Evolutionary conservation across 1,140 invertebrate genomes (phyloP).

Genomic region (Drosophila subobscura): DNA sequence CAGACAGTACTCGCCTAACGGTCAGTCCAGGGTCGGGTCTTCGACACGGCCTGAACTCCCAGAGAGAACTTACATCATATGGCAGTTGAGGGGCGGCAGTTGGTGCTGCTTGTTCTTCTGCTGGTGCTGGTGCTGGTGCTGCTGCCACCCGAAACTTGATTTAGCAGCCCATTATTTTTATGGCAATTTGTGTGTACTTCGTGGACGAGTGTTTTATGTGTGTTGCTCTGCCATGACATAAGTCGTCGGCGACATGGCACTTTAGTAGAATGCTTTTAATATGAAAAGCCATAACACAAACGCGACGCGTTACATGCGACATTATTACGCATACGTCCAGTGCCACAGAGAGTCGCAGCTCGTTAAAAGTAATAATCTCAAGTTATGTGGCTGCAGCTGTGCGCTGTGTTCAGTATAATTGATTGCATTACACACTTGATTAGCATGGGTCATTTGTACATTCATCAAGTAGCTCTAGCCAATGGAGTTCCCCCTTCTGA

Average conservation of each 20-base stretch:
- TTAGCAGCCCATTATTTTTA: conserved; percentile 51
- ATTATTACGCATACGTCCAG: conserved; percentile 52
- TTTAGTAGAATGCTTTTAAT: conserved; percentile 71
- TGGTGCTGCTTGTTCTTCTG: conserved; percentile 47
- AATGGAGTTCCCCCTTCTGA: too few relatives aligned
- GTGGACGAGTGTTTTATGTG: conserved; percentile 37
- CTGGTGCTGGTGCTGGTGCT: too few relatives aligned
- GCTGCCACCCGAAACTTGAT: conserved; percentile 53
- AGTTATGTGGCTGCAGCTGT: conserved; percentile 48
- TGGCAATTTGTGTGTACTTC: conserved; percentile 43
- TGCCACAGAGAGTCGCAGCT: conserved; percentile 41
- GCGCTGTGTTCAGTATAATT: conserved; percentile 55
- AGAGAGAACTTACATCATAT: conserved; percentile 42
- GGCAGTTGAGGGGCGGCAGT: conserved; percentile 1
- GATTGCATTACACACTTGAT: conserved; percentile 55
- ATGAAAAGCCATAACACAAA: conserved; percentile 62
- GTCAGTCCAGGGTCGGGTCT: conserved; percentile 25
- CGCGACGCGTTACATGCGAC: conserved; percentile 46
- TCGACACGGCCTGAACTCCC: conserved; percentile 33
- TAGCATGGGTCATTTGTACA: conserved; percentile 7
- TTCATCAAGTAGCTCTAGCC: conserved; percentile 8
- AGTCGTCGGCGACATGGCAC: conserved; percentile 40
- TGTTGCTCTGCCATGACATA: conserved; percentile 60
- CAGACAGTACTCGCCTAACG: conserved; percentile 24
- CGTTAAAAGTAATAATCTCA: conserved; percentile 71